A percentile compares a stretch with the other conserved stretches of the same genome.
Conservation (phyloP, 1,140 invertebrate species). For the Sinonovacula constricta region DNA sequence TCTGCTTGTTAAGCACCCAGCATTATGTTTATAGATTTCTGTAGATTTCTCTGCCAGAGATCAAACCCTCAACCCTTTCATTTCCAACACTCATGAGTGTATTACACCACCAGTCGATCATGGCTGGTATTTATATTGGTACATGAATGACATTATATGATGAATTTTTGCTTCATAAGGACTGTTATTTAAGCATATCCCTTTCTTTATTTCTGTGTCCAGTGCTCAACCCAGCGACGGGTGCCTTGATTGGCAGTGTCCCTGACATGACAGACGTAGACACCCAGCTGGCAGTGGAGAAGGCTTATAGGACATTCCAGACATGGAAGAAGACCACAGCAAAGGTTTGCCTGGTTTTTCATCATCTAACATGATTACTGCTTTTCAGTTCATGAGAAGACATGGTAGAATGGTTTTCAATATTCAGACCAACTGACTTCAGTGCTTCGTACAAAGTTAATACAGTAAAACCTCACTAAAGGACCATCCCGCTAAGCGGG, state of each 20-base stretch:
- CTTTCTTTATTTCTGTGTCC: conserved; percentile 42
- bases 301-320: conserved; percentile 87
- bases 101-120: neutral
- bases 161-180: neutral
- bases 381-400: too few species aligned
- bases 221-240: conserved; percentile 81
- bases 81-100: neutral
- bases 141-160: neutral
- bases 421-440: too few species aligned
- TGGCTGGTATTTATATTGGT: neutral
- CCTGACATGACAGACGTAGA: conserved; percentile 91
- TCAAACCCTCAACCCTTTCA: neutral
- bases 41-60: neutral
- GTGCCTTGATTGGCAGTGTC: conserved; percentile 86
- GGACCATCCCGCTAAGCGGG: too few species aligned
- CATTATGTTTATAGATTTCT: neutral
- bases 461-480: too few species aligned
- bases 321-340: conserved; percentile 88
- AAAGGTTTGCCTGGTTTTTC: conserved; percentile 86
- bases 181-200: neutral
- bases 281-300: conserved; percentile 86
- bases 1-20: too few species aligned
- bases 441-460: too few species aligned
- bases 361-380: too few species aligned
- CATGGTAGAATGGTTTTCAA: too few species aligned